phyloP scores from a whole-genome alignment of 1,140 invertebrate species.

The Drosophila setifemur region DNA sequence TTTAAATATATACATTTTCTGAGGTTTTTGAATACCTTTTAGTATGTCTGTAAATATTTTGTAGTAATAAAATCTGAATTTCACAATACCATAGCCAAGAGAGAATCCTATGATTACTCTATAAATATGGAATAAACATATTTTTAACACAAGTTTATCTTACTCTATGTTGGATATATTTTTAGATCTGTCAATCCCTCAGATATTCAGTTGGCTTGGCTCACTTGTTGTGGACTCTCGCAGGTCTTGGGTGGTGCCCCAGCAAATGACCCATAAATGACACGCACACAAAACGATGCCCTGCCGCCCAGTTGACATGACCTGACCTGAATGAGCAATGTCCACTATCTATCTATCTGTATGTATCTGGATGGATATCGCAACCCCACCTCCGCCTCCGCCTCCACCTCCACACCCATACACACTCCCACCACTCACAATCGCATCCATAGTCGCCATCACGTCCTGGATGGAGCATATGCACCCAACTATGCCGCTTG shows the following conservation, averaged over 20 bases:
- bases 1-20: no score
- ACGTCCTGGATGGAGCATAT: conserved; percentile 34
- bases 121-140: no score
- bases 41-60: no score
- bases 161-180: no score
- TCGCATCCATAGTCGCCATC: conserved; percentile 14
- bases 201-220: conserved; percentile 9
- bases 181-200: no score
- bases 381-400: not conserved
- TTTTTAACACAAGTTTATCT: no score
- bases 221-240: not conserved
- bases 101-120: no score
- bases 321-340: conserved; percentile 52
- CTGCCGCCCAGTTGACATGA: conserved; percentile 32
- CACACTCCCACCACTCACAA: conserved; percentile 19
- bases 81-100: no score
- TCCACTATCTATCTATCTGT: conserved; percentile 17
- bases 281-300: conserved; percentile 42
- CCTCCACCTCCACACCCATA: not conserved
- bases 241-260: not conserved
- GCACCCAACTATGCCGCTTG: conserved; percentile 9
- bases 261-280: conserved; percentile 72
- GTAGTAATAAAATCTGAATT: no score
- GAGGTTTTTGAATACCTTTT: no score
- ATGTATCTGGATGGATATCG: not conserved